Evolutionary conservation across 2,113 vertebrate genomes (phyloP).

Genomic region (Prunella fulvescens): DNA sequence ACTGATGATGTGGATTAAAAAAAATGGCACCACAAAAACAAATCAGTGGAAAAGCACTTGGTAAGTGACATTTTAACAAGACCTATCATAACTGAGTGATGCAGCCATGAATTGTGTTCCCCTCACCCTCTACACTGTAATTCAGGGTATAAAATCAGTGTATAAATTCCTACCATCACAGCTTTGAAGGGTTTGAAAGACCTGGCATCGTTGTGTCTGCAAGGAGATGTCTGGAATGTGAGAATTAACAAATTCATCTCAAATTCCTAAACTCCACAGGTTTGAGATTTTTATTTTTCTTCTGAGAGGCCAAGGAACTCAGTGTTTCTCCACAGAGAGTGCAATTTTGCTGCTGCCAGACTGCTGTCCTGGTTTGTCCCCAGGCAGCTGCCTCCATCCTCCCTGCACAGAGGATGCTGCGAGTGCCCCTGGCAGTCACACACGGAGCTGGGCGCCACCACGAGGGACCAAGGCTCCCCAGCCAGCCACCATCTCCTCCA

Average conservation of each 20-base stretch:
- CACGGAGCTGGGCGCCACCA: accelerated
- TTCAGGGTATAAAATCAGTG: neutral
- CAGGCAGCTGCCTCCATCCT: neutral
- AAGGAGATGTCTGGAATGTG: accelerated
- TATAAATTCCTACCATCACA: neutral
- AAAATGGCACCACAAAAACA: neutral
- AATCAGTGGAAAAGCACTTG: neutral
- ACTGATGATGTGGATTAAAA: neutral
- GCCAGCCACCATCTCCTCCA: neutral
- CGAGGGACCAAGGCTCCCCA: neutral
- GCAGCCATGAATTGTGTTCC: neutral
- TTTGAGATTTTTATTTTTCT: neutral
- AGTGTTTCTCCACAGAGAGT: neutral
- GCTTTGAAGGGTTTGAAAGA: neutral
- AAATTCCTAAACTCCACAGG: neutral
- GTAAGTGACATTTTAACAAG: neutral
- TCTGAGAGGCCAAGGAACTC: neutral
- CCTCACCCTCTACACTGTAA: accelerated
- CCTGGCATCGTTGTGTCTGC: neutral
- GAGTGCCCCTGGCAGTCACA: neutral
- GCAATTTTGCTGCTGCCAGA: neutral
- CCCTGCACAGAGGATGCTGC: accelerated
- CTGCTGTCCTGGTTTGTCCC: too few relatives aligned
- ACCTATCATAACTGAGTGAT: neutral
- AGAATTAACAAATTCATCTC: neutral